Evolutionary conservation across 2,888 invertebrate species (phyloP), one percentile per base, ranked within the genome.

Genomic region (Melanostoma mellinum): DNA sequence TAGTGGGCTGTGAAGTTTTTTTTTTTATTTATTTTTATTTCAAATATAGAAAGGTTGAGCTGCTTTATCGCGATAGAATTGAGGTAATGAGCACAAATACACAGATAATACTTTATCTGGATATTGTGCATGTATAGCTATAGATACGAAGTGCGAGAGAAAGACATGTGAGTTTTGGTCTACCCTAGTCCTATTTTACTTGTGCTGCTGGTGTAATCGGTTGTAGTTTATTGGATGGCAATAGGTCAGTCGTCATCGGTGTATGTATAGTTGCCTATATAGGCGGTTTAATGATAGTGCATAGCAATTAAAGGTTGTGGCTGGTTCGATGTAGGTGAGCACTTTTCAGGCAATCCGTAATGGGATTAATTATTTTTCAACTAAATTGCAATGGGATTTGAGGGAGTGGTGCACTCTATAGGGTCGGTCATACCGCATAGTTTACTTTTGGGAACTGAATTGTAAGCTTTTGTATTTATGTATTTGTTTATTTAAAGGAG

Each of bases 181-280:
- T 42, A 44, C 52, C 44, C 20, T 63, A 63, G 46, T 55, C 38
- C 55, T 9, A 55, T 36, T 36, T 56, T 5, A 20, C 20, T 40
- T 56, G 38, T 38, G 38, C 38, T 56, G 67, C 35, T 6, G 9
- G 50, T 30, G 35, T 42, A 75, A 75, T 58, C 58, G 74, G 52
- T n/a, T 67, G 52, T 67, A 65, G 38, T 75, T 68, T 75, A 75
- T 68, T 60, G 60, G 44, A 60, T 75, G 75, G 60, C 75, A 75
- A 60, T 75, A 53, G 75, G 46, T 75, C 58, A 67, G 58, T 52
- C 36, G 67, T 4, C 46, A 52, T 42, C 20, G 20, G 20, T 20
- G 20, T 20, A 20, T 20, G 20, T 20, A 20, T 20, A 20, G 20
- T 20, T 20, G 20, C 20, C 20, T 20, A 20, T 60, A 67, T 52